Conservation (phyloP, 2,888 invertebrate species). For the Drosophila formosana region DNA sequence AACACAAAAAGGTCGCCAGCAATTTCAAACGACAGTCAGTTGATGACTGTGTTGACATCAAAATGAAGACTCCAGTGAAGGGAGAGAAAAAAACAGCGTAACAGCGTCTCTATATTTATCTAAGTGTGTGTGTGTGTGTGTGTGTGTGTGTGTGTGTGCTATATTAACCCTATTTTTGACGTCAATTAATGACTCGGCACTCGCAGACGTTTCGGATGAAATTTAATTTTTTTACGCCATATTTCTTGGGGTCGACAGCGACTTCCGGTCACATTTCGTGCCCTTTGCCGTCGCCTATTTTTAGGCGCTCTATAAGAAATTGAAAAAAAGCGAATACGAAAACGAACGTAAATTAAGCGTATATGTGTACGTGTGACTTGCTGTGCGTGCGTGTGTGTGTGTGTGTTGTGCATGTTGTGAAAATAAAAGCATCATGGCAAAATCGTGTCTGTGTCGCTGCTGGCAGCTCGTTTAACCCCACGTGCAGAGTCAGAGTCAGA, state of each 20-base stretch:
- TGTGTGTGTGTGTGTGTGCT: conserved; percentile 28
- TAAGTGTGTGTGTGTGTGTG: conserved; percentile 25
- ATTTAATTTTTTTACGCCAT: conserved; percentile 52
- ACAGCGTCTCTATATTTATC: conserved; percentile 44
- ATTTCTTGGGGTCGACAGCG: conserved; percentile 60
- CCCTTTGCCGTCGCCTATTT: conserved; percentile 66
- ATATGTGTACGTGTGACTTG: conserved; percentile 18
- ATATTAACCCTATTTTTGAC: conserved; percentile 80
- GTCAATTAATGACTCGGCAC: conserved; percentile 72
- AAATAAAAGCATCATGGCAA: conserved; percentile 50
- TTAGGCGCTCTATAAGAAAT: conserved; percentile 61
- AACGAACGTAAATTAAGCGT: conserved; percentile 46
- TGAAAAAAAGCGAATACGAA: conserved; percentile 37
- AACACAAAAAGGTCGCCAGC: conserved; percentile 74
- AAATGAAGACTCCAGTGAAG: conserved; percentile 36
- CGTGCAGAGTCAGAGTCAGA: conserved; percentile 48
- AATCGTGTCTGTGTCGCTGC: conserved; percentile 38
- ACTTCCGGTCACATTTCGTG: conserved; percentile 69
- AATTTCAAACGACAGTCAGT: conserved; percentile 78
- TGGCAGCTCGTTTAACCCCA: conserved; percentile 59
- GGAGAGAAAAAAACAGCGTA: not conserved
- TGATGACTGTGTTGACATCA: conserved; percentile 79
- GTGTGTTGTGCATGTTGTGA: conserved; percentile 28
- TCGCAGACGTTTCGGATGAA: conserved; percentile 38
- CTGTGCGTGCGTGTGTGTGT: conserved; percentile 15